A percentile compares a stretch with the other conserved stretches of the same genome.
Evolutionary conservation across 1,140 invertebrate genomes (phyloP).

Genomic region (Neodiprion pinetum): DNA sequence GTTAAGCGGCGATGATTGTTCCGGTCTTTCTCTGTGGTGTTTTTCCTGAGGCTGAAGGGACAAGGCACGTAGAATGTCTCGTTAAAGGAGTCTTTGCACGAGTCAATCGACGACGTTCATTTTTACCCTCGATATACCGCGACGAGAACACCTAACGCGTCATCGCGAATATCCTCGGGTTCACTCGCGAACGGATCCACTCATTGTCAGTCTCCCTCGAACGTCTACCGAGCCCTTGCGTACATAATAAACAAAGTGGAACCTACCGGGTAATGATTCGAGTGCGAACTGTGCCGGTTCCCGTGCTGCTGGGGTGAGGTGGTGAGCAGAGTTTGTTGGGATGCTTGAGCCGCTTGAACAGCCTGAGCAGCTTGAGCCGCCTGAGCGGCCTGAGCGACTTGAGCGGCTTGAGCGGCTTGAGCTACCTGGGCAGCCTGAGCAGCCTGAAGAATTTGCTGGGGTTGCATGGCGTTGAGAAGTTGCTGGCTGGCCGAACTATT

Average conservation of each 20-base stretch:
- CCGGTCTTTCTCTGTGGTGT: constrained; percentile 56
- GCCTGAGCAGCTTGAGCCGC: constrained; percentile 46
- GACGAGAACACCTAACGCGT: too few species aligned
- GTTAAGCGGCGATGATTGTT: constrained; percentile 59
- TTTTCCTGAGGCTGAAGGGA: constrained; percentile 53
- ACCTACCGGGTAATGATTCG: constrained; percentile 55
- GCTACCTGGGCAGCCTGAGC: constrained; percentile 50
- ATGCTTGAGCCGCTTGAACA: constrained; percentile 53
- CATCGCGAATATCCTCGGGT: too few species aligned
- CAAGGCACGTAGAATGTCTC: not conserved
- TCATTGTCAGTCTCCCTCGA: too few species aligned
- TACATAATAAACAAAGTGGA: not conserved
- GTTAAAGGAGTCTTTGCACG: not conserved
- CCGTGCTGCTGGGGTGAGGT: constrained; percentile 59
- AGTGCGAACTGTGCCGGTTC: constrained; percentile 56
- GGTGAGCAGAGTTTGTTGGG: constrained; percentile 60
- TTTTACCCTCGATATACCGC: too few species aligned
- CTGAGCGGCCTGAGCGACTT: constrained; percentile 43
- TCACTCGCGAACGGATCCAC: too few species aligned
- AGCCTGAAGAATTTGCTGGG: constrained; percentile 61
- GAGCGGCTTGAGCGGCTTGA: constrained; percentile 39
- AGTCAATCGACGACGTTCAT: constrained; percentile 10
- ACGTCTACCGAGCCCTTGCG: too few species aligned
- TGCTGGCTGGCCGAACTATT: constrained; percentile 71
- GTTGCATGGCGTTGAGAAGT: constrained; percentile 71